Base-by-base conservation (phyloP, 2,888 invertebrate genomes). In the Hydriomena furcata region DNA sequence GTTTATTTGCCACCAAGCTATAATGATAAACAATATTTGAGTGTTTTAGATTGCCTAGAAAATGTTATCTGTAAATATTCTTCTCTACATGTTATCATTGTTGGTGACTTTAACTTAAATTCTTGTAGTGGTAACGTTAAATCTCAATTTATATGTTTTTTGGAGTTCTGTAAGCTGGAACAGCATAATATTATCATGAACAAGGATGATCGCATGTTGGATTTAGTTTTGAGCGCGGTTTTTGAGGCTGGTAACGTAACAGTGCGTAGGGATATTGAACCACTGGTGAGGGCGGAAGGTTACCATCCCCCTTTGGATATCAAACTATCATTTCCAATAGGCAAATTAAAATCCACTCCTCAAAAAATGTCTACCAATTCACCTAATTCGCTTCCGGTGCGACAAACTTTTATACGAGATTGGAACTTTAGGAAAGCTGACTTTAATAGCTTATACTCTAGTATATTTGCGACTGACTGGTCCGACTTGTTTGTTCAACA, bases 41-140 rank as follows among this genome's bases (percentile, higher is more conserved):
- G 27, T 23, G 44, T 44, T n/a, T 21, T 44, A 7, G 34, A 17
- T n/a, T 44, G 44, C 5, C 21, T 44, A 7, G 44, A 44, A n/a
- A 44, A 44, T 11, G 5, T 7, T 2, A 11, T 35, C 1, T 44
- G 44, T 44, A 44, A 35, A 28, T 35, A 12, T n/a, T 35, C 35
- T 1, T 28, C 7, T 7, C 7, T 44, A 5, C 23, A 36, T 23
- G 23, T 30, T 10, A 5, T 35, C 3, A 44, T 44, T 2, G 8
- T 44, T 1, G 35, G 44, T 5, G 44, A 44, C 11, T 41, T 41
- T 23, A 41, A 41, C 7, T 7, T 41, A 0, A 21, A 41, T 23
- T 43, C 43, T 27, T 43, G 34, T 34, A 43, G 34, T 35, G 27
- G 7, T 7, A 41, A 23, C 20, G 41, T 41, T 6, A 30, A 11